Conservation (phyloP, 2,888 invertebrate genomes). For the Ischnus inquisitorius region DNA sequence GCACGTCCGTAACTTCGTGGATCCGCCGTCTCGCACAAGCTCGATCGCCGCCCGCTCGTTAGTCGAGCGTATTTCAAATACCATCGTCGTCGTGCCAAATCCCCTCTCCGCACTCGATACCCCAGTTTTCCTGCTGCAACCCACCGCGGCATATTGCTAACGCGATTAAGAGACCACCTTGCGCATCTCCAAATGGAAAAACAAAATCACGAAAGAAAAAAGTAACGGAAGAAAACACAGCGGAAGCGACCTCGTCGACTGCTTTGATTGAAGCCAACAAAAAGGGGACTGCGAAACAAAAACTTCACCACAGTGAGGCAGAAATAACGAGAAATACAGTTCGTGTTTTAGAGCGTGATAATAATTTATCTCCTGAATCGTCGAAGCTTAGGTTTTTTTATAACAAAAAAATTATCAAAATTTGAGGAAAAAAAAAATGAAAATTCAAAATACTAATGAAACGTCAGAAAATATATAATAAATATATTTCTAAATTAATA, state of each 20-base stretch:
- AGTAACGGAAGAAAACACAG: neutral
- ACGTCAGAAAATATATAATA: too few species aligned
- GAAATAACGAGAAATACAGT: neutral
- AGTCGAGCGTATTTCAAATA: slow-evolving; percentile 56
- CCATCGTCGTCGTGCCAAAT: slow-evolving; percentile 64
- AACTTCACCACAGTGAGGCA: neutral
- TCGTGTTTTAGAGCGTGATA: neutral
- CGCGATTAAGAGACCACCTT: slow-evolving; percentile 46
- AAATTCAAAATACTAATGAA: too few species aligned
- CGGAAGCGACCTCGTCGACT: slow-evolving; percentile 7
- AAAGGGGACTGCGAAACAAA: neutral
- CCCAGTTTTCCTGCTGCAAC: slow-evolving; percentile 16
- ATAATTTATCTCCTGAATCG: neutral
- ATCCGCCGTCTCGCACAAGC: slow-evolving; percentile 7
- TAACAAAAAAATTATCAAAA: too few species aligned
- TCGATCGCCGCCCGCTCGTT: slow-evolving; percentile 61
- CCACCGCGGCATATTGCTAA: slow-evolving; percentile 38
- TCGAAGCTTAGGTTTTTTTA: too few species aligned
- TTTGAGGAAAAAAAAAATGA: too few species aligned
- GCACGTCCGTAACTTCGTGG: neutral
- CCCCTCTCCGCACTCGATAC: slow-evolving; percentile 11
- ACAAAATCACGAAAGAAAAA: neutral
- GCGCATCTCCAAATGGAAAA: slow-evolving; percentile 27
- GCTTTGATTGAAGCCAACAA: slow-evolving; percentile 19
- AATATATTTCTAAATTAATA: too few species aligned